Evolutionary conservation across 2,888 invertebrate species (phyloP).

Genomic region (Agelastica alni): DNA sequence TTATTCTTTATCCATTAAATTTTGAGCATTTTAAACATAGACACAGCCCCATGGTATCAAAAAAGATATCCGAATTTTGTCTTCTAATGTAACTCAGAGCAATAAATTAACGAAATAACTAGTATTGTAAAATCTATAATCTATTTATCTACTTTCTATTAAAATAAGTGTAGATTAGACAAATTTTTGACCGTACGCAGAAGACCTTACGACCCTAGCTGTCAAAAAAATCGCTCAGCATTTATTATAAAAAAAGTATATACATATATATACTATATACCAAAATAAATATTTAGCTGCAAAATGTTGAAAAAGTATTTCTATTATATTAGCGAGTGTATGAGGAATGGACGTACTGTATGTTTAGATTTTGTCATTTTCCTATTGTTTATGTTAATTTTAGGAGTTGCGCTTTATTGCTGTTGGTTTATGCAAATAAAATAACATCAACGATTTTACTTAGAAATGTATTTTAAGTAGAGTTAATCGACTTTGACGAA

Average conservation of each 20-base stretch:
- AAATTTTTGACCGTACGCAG: slow-evolving; percentile 46
- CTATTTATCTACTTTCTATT: slow-evolving; percentile 53
- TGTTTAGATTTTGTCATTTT: slow-evolving; percentile 51
- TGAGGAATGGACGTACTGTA: slow-evolving; percentile 51
- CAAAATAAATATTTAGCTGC: slow-evolving; percentile 52
- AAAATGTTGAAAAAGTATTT: slow-evolving; percentile 54
- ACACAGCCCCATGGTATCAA: slow-evolving; percentile 42
- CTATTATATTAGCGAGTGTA: slow-evolving; percentile 54
- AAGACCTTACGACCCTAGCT: slow-evolving; percentile 55
- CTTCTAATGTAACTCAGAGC: slow-evolving; percentile 59
- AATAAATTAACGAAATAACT: slow-evolving; percentile 57
- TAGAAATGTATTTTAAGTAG: slow-evolving; percentile 3
- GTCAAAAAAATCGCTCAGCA: slow-evolving; percentile 56
- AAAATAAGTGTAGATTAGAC: slow-evolving; percentile 45
- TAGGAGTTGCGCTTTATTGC: slow-evolving; percentile 47
- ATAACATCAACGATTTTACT: not conserved
- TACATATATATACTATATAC: slow-evolving; percentile 44
- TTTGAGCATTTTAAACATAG: not conserved
- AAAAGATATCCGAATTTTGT: slow-evolving; percentile 53
- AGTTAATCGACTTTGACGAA: too few species aligned
- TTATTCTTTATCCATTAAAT: too few species aligned
- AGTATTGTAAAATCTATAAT: slow-evolving; percentile 48
- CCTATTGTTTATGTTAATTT: slow-evolving; percentile 48
- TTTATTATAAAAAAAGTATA: slow-evolving; percentile 52
- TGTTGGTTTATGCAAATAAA: slow-evolving; percentile 45